These are phyloP conservation scores for Haliclystus octoradiatus DNA, from an alignment of 30 jellyfish, hydroid and myxozoan genomes.

Conservation along the genomic window DNA sequence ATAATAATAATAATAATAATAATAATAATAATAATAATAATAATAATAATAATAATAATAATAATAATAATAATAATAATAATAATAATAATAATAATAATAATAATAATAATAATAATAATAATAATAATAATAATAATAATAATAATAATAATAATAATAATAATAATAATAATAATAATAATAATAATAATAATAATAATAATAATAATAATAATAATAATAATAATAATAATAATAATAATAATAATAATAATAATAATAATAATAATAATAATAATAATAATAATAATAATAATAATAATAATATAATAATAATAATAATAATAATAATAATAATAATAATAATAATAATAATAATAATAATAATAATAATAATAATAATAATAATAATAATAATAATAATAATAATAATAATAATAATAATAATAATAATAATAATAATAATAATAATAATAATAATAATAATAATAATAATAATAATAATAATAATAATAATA, in stretches of 20 bases:
- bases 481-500: background rate
- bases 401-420: background rate
- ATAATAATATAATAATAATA: background rate
- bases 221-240: background rate
- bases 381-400: background rate
- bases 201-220: background rate
- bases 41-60: background rate
- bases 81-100: background rate
- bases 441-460: background rate
- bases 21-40: background rate
- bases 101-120: background rate
- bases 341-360: background rate
- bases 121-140: background rate
- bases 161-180: background rate
- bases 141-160: background rate
- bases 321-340: background rate
- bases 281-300: background rate
- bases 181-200: background rate
- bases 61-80: background rate
- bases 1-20: background rate
- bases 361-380: background rate
- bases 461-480: background rate
- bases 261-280: background rate
- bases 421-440: background rate
- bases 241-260: background rate